Evolutionary conservation across 2,797 vertebrate genomes (phyloP), one percentile per base, ranked within the genome.

Genomic region (Gymnocypris eckloni): DNA sequence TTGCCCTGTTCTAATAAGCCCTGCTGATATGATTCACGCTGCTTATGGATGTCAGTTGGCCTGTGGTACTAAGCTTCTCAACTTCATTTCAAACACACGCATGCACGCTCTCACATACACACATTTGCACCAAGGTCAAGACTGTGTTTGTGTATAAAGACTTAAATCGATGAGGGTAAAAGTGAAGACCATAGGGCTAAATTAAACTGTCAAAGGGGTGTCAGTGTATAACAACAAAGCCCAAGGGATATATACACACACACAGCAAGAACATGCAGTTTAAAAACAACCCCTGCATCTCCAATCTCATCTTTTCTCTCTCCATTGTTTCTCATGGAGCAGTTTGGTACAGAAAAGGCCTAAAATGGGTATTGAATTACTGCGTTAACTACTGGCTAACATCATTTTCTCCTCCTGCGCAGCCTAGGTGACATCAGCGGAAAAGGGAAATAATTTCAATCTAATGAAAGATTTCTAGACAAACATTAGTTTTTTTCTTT

Each of bases 11-110:
- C 88, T 93, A 94, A 93, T 95, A 95, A 94, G 95, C 94, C 94
- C 94, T 93, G 93, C 93, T 96, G 95, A 96, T 93, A 92, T 93
- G 95, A 97, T 97, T 96, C 96, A 96, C 93, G 92, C 50, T 93
- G 93, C 94, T 93, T 92, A 91, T 92, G 93, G 95, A 93, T 93
- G 94, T 94, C 94, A 91, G 92, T 94, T 91, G 79, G 89, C 93
- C 92, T 96, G 67, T 25, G 7, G 20, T 76, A 70, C 52, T 50
- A 76, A 80, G 69, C 76, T 52, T 79, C 59, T 61, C 81, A 77
- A 54, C 64, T 73, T 78, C 71, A 83, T 67, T 59, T 66, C 28
- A 79, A 70, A n/a, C 52, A 76, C 52, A 82, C 9, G 59, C 79
- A 41, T 50, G 22, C 20, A 67, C 18, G 9, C 18, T 41, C n/a